These are phyloP conservation scores for Lanistes nyassanus DNA, from an alignment of 1,140 invertebrate genomes.

Conservation along the genomic window DNA sequence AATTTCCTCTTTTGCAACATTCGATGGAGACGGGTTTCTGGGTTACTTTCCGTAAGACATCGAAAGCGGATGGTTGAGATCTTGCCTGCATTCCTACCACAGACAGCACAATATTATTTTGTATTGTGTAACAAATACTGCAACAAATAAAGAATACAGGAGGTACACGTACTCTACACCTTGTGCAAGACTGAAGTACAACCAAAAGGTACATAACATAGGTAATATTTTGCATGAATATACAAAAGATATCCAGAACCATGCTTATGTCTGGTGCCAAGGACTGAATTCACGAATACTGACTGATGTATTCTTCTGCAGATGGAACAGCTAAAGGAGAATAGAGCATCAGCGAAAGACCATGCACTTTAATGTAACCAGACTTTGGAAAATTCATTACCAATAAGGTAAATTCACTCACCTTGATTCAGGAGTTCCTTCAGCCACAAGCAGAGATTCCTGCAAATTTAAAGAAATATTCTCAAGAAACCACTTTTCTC, in stretches of 20 bases:
- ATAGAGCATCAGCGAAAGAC: too few relatives aligned
- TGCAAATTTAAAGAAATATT: constrained; percentile 29
- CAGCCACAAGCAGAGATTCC: constrained; percentile 47
- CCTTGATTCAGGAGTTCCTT: constrained; percentile 41
- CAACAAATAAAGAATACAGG: too few relatives aligned
- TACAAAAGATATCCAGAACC: too few relatives aligned
- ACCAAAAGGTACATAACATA: neutral
- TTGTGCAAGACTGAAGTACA: neutral
- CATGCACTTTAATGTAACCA: neutral
- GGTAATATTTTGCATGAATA: neutral
- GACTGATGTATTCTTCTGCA: too few relatives aligned
- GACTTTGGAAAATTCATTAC: neutral
- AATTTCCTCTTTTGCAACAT: constrained; percentile 58
- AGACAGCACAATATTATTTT: neutral
- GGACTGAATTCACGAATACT: too few relatives aligned
- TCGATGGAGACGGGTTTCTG: constrained; percentile 56
- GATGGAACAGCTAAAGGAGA: neutral
- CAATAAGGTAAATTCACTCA: constrained; percentile 29
- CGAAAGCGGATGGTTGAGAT: constrained; percentile 45
- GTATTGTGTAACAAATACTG: neutral
- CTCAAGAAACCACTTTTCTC: neutral
- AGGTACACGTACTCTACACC: too few relatives aligned
- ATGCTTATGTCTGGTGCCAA: too few relatives aligned
- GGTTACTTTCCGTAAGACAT: constrained; percentile 55
- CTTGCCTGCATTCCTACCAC: constrained; percentile 31